phyloP scores from a whole-genome alignment of 1,140 invertebrate species.

The Sitobion miscanthi region DNA sequence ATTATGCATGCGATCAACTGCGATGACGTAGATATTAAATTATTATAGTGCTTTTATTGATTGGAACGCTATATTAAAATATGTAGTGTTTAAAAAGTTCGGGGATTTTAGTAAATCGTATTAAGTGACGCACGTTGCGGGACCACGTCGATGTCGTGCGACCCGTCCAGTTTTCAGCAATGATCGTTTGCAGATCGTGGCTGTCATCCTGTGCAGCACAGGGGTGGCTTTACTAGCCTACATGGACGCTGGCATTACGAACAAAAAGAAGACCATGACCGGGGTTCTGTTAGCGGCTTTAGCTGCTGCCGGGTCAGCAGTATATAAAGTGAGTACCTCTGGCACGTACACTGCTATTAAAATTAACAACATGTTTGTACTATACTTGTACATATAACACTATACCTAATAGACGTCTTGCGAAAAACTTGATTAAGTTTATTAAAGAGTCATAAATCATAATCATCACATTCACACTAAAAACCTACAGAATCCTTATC shows the following conservation, averaged over 20 bases:
- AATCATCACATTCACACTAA: no score
- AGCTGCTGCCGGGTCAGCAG: conserved; percentile 86
- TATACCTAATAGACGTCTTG: no score
- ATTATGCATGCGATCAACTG: neutral
- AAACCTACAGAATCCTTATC: no score
- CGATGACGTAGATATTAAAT: neutral
- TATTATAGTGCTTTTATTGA: neutral
- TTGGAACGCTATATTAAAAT: neutral
- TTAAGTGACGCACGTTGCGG: neutral
- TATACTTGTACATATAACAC: no score
- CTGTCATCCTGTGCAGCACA: conserved; percentile 92
- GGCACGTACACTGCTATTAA: neutral
- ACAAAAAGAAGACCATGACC: conserved; percentile 84
- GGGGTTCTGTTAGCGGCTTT: conserved; percentile 89
- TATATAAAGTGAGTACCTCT: conserved; percentile 81
- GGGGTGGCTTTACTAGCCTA: conserved; percentile 92
- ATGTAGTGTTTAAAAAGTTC: conserved; percentile 1
- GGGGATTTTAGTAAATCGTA: neutral
- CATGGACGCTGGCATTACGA: conserved; percentile 84
- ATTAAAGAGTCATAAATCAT: no score
- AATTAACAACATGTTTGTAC: neutral
- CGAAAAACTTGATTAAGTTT: no score
- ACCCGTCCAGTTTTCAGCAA: neutral
- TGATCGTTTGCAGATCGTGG: conserved; percentile 78
- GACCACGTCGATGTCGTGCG: neutral